These are phyloP conservation scores for Ctenomys sociabilis DNA, from an alignment of 2,113 vertebrate genomes.

Conservation along the genomic window DNA sequence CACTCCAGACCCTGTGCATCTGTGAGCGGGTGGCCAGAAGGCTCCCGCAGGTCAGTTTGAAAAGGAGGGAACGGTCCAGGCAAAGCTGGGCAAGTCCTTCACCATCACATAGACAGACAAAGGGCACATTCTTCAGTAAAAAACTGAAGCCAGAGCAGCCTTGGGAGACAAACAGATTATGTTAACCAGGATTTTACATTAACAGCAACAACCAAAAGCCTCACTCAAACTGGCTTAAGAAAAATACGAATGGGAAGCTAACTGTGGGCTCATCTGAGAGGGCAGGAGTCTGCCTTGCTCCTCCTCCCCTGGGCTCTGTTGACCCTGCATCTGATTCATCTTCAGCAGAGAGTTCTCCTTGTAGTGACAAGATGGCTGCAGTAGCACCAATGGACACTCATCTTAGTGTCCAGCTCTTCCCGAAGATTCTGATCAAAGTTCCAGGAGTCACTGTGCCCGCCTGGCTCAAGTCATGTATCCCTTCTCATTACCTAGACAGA, in stretches of 20 bases:
- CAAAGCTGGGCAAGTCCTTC: not conserved
- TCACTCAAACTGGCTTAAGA: not conserved
- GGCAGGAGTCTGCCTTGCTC: not conserved
- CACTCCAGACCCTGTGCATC: not conserved
- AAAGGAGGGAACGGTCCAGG: too few relatives aligned
- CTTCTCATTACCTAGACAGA: not conserved
- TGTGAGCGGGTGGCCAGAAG: not conserved
- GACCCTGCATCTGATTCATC: not conserved
- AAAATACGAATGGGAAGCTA: not conserved
- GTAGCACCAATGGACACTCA: not conserved
- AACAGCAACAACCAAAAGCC: not conserved
- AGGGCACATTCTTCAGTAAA: not conserved
- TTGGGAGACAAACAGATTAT: not conserved
- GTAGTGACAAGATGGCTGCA: not conserved
- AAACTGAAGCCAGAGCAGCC: not conserved
- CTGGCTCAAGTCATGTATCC: not conserved
- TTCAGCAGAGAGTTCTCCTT: not conserved
- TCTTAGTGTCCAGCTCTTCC: not conserved
- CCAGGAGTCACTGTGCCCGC: not conserved
- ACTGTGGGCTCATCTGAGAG: not conserved
- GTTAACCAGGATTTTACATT: not conserved
- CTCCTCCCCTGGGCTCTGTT: not conserved
- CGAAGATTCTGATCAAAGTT: not conserved
- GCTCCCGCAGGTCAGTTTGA: accelerated
- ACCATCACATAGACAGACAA: not conserved